Evolutionary conservation across 2,888 invertebrate genomes (phyloP).

Genomic region (Eudasyphora cyanicolor): DNA sequence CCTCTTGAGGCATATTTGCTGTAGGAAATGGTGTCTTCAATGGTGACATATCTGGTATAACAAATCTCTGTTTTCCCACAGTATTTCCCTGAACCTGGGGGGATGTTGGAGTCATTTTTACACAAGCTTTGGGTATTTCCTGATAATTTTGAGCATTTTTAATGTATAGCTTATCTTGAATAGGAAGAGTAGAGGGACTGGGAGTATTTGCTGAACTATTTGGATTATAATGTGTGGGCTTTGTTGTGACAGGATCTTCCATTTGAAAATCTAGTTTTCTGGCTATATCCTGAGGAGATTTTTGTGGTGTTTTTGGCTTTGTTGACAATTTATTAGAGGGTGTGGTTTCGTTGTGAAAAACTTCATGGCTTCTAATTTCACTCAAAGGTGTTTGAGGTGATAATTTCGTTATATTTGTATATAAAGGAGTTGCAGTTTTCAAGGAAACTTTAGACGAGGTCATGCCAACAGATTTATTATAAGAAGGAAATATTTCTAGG

Average conservation of each 20-base stretch:
- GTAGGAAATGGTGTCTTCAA: conserved; percentile 62
- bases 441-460: not conserved
- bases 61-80: conserved; percentile 3
- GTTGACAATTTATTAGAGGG: not conserved
- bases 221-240: not conserved
- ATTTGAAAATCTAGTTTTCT: conserved; percentile 60
- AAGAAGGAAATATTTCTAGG: too few species aligned
- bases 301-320: conserved; percentile 36
- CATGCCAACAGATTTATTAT: too few species aligned
- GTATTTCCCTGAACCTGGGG: not conserved
- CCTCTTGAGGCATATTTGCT: conserved; percentile 60
- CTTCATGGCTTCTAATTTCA: not conserved
- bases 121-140: conserved; percentile 60
- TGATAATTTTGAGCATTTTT: not conserved
- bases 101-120: conserved; percentile 38
- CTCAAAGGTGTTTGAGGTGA: not conserved
- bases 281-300: conserved; percentile 63
- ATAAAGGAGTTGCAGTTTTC: not conserved
- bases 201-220: not conserved
- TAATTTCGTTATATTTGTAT: not conserved
- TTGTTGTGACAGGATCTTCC: too few species aligned
- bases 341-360: not conserved
- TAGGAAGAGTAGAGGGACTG: not conserved
- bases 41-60: conserved; percentile 59
- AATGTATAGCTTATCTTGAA: not conserved